phyloP scores from a whole-genome alignment of 2,113 vertebrate species.

The Opisthocomus hoazin region DNA sequence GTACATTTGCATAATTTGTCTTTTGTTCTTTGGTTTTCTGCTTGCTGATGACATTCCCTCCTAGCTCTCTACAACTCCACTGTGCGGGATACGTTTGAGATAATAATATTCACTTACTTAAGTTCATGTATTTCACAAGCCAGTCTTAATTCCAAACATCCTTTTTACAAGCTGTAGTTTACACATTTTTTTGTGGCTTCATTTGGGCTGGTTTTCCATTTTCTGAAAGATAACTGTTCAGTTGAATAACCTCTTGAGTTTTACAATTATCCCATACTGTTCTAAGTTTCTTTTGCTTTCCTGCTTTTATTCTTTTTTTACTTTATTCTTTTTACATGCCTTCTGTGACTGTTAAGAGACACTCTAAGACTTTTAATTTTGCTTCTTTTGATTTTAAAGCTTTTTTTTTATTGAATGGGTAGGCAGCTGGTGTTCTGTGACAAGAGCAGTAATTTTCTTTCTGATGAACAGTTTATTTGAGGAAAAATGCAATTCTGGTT shows the following conservation, averaged over 20 bases:
- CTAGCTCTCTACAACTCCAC: not conserved
- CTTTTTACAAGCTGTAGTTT: not conserved
- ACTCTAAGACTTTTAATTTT: constrained; percentile 50
- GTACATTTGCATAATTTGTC: constrained; percentile 42
- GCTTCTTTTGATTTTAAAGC: constrained; percentile 49
- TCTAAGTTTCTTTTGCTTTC: constrained; percentile 27
- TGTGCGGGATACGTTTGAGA: not conserved
- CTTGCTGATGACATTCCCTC: constrained; percentile 33
- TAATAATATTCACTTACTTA: not conserved
- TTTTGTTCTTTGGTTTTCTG: constrained; percentile 33
- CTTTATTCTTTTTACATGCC: constrained; percentile 27
- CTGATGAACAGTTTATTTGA: constrained; percentile 57
- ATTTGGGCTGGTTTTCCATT: constrained; percentile 36
- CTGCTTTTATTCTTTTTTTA: not conserved
- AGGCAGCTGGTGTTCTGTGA: constrained; percentile 51
- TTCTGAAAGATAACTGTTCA: constrained; percentile 44
- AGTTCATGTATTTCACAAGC: not conserved
- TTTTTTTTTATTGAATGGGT: constrained; percentile 26
- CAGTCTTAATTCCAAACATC: not conserved
- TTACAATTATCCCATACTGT: constrained; percentile 41
- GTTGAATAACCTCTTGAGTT: constrained; percentile 58
- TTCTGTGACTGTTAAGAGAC: constrained; percentile 46
- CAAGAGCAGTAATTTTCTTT: constrained; percentile 59
- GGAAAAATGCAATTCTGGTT: constrained; percentile 48
- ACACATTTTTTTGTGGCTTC: not conserved